Percentiles rank a stretch among this genome's conserved stretches.
Conservation (phyloP, 2,113 vertebrate species). For the Miniopterus natalensis region DNA sequence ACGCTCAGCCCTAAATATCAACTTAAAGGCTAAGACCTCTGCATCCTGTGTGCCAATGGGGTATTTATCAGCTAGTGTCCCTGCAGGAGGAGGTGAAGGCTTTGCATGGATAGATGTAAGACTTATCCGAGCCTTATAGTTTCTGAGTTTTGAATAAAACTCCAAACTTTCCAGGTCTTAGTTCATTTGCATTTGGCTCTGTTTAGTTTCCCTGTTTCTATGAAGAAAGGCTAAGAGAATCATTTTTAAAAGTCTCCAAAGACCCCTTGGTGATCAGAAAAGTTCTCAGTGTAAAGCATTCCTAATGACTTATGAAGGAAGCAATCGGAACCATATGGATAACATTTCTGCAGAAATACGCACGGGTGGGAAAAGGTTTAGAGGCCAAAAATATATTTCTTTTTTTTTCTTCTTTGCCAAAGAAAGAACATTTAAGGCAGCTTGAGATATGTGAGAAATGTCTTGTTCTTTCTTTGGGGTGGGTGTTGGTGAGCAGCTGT, state of each 20-base stretch:
- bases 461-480: slow-evolving; percentile 84
- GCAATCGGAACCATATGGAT: slow-evolving; percentile 80
- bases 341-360: slow-evolving; percentile 82
- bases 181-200: slow-evolving; percentile 80
- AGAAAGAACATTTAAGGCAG: slow-evolving; percentile 85
- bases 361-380: slow-evolving; percentile 82
- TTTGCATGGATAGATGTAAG: slow-evolving; percentile 61
- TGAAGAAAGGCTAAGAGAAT: slow-evolving; percentile 69
- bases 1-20: slow-evolving; percentile 26
- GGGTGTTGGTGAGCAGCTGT: slow-evolving; percentile 84
- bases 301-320: slow-evolving; percentile 81
- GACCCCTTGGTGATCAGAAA: slow-evolving; percentile 78
- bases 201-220: slow-evolving; percentile 62
- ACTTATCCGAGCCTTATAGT: slow-evolving; percentile 7
- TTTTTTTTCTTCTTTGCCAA: slow-evolving; percentile 82
- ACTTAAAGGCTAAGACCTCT: background rate
- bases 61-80: slow-evolving; percentile 37
- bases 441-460: slow-evolving; percentile 85
- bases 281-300: slow-evolving; percentile 74
- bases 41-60: slow-evolving; percentile 1
- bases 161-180: slow-evolving; percentile 70
- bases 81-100: background rate
- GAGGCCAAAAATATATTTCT: slow-evolving; percentile 82
- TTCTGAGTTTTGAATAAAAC: slow-evolving; percentile 77
- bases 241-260: slow-evolving; percentile 75